Conservation (phyloP, 2,113 vertebrate species). For the Pachyramphus minor region DNA sequence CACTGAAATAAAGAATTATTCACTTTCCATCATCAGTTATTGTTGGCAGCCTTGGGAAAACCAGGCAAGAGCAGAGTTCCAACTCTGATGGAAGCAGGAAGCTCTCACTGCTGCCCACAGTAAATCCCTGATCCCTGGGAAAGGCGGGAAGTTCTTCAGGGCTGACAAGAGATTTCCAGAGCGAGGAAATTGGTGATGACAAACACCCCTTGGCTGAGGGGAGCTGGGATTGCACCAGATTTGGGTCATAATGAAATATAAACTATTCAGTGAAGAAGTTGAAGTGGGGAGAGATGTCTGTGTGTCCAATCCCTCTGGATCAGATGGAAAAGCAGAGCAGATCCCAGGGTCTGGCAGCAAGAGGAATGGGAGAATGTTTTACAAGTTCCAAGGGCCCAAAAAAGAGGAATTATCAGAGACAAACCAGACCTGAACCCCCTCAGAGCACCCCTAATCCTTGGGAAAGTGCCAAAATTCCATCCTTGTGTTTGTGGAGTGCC, state of each 20-base stretch:
- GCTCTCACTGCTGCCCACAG: neutral
- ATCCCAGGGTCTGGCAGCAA: neutral
- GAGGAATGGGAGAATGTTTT: rapidly evolving
- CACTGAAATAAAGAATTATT: neutral
- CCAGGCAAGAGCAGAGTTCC: neutral
- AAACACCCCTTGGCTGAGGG: rapidly evolving
- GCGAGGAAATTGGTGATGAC: rapidly evolving
- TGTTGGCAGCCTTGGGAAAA: neutral
- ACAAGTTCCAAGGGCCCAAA: neutral
- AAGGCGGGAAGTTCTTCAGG: neutral
- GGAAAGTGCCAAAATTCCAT: neutral
- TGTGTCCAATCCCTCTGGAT: rapidly evolving
- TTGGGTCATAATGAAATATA: rapidly evolving
- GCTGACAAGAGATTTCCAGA: neutral
- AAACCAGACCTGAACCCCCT: neutral
- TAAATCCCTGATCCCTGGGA: neutral
- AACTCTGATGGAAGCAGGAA: neutral
- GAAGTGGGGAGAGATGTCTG: neutral
- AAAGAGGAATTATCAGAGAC: neutral
- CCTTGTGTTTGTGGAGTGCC: rapidly evolving
- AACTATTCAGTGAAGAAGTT: neutral
- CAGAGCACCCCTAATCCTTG: neutral
- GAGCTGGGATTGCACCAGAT: rapidly evolving
- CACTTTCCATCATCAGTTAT: neutral
- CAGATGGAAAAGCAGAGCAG: neutral